Evolutionary conservation across 2,888 invertebrate genomes (phyloP).

Genomic region (Plagiodera versicolora): DNA sequence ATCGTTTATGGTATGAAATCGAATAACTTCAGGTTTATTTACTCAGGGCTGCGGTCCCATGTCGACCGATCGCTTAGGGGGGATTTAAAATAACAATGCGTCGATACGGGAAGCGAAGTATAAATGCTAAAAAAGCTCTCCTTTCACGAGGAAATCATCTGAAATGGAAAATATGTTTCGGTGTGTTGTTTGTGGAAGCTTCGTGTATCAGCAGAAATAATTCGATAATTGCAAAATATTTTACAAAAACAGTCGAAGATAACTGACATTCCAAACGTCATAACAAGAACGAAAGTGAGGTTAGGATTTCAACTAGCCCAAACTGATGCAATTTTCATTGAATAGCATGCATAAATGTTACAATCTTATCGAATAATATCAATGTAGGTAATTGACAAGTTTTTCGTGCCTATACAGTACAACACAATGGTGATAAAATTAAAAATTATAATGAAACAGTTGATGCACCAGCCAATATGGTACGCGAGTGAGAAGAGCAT

Average conservation of each 20-base stretch:
- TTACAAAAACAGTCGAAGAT: too few relatives aligned
- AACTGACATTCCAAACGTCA: too few relatives aligned
- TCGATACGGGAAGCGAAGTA: constrained; percentile 23
- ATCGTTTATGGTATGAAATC: constrained; percentile 52
- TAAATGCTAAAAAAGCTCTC: neutral
- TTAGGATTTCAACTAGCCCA: too few relatives aligned
- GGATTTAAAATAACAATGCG: constrained; percentile 50
- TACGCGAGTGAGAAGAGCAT: constrained; percentile 9
- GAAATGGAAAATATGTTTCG: neutral
- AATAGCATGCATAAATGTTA: too few relatives aligned
- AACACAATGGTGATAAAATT: too few relatives aligned
- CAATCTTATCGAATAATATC: too few relatives aligned
- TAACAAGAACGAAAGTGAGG: too few relatives aligned
- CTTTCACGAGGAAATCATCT: neutral
- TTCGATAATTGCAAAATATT: too few relatives aligned
- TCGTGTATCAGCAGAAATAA: too few relatives aligned
- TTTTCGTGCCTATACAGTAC: too few relatives aligned
- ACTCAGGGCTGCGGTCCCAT: constrained; percentile 45
- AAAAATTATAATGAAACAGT: neutral
- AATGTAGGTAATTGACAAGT: too few relatives aligned
- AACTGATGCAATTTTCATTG: too few relatives aligned
- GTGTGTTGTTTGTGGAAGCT: neutral
- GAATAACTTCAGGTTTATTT: constrained; percentile 55
- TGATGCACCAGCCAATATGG: constrained; percentile 9
- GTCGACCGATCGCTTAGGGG: constrained; percentile 35